phyloP scores from a whole-genome alignment of 2,888 invertebrate genomes.

The Hemithea aestivaria region DNA sequence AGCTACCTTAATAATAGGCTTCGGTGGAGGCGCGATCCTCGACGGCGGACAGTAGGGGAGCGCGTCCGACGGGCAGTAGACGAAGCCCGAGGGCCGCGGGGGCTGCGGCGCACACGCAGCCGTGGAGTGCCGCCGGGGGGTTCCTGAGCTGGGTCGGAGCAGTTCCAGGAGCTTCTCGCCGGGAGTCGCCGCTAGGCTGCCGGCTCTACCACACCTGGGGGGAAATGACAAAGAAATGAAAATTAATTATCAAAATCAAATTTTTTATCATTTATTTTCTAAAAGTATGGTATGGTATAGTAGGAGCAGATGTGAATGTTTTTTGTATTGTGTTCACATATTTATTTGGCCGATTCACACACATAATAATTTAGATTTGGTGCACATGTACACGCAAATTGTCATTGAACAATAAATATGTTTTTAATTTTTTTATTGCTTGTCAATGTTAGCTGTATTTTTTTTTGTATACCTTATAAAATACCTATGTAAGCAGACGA shows the following conservation, averaged over 20 bases:
- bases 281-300: too few relatives aligned
- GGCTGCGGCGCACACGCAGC: conserved; percentile 59
- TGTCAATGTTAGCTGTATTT: too few relatives aligned
- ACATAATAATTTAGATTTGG: too few relatives aligned
- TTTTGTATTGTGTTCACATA: too few relatives aligned
- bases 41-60: conserved; percentile 74
- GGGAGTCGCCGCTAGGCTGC: conserved; percentile 70
- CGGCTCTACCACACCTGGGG: conserved; percentile 67
- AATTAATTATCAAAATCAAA: background rate
- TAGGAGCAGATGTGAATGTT: too few relatives aligned
- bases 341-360: too few relatives aligned
- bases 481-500: too few relatives aligned
- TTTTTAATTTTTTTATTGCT: too few relatives aligned
- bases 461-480: too few relatives aligned
- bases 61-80: conserved; percentile 74
- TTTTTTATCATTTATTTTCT: too few relatives aligned
- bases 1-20: conserved; percentile 42
- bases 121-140: conserved; percentile 70
- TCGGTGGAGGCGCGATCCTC: conserved; percentile 53
- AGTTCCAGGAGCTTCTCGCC: conserved; percentile 77
- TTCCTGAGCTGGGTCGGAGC: conserved; percentile 65
- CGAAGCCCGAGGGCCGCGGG: conserved; percentile 57
- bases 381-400: too few relatives aligned
- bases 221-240: background rate
- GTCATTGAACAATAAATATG: too few relatives aligned